Evolutionary conservation across 2,888 invertebrate genomes (phyloP).

Genomic region (Xanthia togata): DNA sequence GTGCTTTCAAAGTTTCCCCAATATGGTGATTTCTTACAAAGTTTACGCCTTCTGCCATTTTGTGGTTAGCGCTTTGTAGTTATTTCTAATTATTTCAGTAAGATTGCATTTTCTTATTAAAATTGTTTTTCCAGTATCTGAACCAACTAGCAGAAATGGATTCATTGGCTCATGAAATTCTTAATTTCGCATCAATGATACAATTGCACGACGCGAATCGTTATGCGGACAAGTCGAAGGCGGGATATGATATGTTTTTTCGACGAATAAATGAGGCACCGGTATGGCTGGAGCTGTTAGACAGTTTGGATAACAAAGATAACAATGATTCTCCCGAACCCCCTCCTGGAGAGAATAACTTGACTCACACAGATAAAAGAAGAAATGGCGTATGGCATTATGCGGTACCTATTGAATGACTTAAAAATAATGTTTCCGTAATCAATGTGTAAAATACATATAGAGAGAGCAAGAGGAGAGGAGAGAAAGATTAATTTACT

Average conservation of each 20-base stretch:
- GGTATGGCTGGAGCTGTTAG: slow-evolving; percentile 15
- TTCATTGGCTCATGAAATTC: slow-evolving; percentile 35
- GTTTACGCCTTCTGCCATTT: background rate
- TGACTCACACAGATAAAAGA: slow-evolving; percentile 22
- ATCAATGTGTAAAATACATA: background rate
- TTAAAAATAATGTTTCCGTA: slow-evolving; percentile 2
- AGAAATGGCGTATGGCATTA: slow-evolving; percentile 35
- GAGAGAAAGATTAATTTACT: background rate
- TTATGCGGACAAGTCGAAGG: background rate
- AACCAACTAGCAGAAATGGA: slow-evolving; percentile 17
- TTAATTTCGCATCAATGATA: slow-evolving; percentile 31
- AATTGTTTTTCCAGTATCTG: slow-evolving; percentile 32
- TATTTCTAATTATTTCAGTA: background rate
- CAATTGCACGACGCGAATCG: background rate
- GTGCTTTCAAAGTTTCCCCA: background rate
- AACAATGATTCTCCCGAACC: background rate
- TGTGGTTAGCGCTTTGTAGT: background rate
- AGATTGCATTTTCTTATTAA: background rate
- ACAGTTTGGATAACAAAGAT: background rate
- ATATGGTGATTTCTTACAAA: too few relatives aligned
- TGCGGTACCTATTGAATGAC: background rate
- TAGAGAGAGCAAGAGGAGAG: too few relatives aligned
- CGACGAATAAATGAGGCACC: slow-evolving; percentile 18
- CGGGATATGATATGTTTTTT: slow-evolving; percentile 25
- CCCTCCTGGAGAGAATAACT: slow-evolving; percentile 6